Conservation (phyloP, 2,797 vertebrate species). For the Xenops minutus region DNA sequence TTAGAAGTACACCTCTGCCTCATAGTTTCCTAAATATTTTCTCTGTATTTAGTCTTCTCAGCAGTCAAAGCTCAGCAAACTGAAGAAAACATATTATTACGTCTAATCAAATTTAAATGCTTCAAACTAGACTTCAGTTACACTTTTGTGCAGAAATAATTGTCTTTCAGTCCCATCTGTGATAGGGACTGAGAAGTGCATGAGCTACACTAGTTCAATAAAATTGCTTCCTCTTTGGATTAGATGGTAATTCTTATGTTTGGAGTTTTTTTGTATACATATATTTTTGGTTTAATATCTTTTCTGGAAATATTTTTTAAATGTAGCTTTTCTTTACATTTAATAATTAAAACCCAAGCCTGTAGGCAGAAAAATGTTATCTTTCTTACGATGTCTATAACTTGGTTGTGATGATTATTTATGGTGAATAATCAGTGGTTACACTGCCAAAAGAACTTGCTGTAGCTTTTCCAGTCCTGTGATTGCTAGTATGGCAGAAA, state of each 20-base stretch:
- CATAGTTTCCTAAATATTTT: conserved; percentile 48
- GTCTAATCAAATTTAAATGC: conserved; percentile 51
- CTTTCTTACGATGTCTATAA: neutral
- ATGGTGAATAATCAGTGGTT: neutral
- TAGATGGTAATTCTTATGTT: neutral
- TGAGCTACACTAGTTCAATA: conserved; percentile 6
- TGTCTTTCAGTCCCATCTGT: conserved; percentile 29
- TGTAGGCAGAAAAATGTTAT: neutral
- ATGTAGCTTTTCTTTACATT: neutral
- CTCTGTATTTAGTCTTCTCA: conserved; percentile 23
- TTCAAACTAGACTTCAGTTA: conserved; percentile 32
- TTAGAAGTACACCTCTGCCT: conserved; percentile 25
- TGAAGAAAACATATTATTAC: conserved; percentile 51
- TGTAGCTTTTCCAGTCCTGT: neutral
- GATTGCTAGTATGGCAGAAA: neutral
- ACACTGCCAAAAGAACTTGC: neutral
- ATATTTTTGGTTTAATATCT: neutral
- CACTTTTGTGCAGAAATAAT: conserved; percentile 37
- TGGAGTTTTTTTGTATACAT: neutral
- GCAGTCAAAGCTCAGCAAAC: conserved; percentile 49
- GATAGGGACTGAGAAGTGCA: neutral
- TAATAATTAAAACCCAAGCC: neutral
- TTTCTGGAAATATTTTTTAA: neutral
- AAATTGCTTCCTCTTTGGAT: neutral
- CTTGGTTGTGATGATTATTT: neutral